Conservation (phyloP, 37 sponge, comb jelly and placozoan genomes). For the Ephydatia muelleri region DNA sequence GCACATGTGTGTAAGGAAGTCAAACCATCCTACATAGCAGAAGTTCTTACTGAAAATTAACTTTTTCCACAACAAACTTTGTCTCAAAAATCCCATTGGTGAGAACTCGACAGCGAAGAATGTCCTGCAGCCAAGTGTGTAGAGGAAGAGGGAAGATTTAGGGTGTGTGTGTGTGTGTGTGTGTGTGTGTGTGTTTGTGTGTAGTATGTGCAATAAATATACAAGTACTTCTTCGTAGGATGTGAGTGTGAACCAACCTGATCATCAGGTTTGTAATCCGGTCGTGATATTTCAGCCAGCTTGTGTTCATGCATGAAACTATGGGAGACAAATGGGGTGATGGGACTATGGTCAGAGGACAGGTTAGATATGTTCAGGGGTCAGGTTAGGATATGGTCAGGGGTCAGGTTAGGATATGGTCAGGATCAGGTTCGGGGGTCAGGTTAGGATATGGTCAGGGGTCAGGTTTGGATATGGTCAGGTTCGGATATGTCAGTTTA, state of each 20-base stretch:
- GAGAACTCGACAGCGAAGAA: slow-evolving; percentile 81
- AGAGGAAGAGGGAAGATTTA: not conserved
- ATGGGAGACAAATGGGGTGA: not conserved
- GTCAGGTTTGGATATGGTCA: not conserved
- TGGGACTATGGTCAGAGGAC: not conserved
- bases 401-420: not conserved
- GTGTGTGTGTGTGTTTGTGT: not conserved
- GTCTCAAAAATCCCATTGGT: slow-evolving; percentile 94
- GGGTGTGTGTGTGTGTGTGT: not conserved
- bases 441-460: too few species aligned
- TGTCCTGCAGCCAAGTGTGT: too few species aligned
- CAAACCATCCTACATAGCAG: not conserved
- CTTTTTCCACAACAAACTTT: slow-evolving; percentile 84
- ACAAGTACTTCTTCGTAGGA: not conserved
- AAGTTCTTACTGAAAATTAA: slow-evolving; percentile 89
- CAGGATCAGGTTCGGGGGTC: not conserved
- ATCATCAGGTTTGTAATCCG: slow-evolving; percentile 68
- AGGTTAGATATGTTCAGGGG: too few species aligned
- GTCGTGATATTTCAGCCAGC: slow-evolving; percentile 51
- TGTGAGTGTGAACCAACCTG: slow-evolving; percentile 49
- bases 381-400: not conserved
- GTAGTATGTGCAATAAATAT: not conserved
- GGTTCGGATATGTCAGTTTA: too few species aligned
- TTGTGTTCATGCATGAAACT: slow-evolving; percentile 83
- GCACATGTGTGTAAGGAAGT: not conserved